Percentiles rank a stretch among this genome's conserved stretches.
Conservation (phyloP, 2,888 invertebrate species). For the Drosophila nr. medialis region DNA sequence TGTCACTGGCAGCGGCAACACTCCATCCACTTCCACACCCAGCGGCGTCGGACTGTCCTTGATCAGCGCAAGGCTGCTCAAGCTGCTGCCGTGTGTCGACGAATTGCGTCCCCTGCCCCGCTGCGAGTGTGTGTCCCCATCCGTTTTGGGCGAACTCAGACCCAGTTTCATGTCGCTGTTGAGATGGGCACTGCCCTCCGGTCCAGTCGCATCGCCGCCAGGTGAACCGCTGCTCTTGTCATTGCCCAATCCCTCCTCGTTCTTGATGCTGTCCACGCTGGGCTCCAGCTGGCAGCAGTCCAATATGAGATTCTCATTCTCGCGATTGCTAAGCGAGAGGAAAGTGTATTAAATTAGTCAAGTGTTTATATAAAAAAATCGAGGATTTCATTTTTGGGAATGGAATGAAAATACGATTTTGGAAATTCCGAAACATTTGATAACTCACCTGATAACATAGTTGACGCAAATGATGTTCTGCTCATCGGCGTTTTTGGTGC, state of each 20-base stretch:
- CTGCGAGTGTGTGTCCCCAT: constrained; percentile 77
- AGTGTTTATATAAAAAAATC: neutral
- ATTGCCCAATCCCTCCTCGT: constrained; percentile 88
- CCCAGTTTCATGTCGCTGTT: constrained; percentile 76
- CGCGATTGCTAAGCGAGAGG: constrained; percentile 84
- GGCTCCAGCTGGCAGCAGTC: constrained; percentile 97
- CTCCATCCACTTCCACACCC: constrained; percentile 72
- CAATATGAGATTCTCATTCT: constrained; percentile 95
- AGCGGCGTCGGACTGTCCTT: constrained; percentile 79
- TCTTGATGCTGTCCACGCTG: constrained; percentile 90
- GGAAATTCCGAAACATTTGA: neutral
- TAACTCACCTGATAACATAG: constrained; percentile 94
- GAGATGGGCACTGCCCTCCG: constrained; percentile 83
- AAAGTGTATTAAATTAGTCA: neutral
- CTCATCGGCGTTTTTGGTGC: constrained; percentile 97
- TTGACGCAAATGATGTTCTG: constrained; percentile 99
- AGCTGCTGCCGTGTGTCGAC: constrained; percentile 68
- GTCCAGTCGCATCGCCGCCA: constrained; percentile 89
- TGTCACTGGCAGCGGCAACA: constrained; percentile 71
- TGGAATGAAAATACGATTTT: too few species aligned
- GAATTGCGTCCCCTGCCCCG: constrained; percentile 81
- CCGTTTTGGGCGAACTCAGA: constrained; percentile 85
- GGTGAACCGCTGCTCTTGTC: constrained; percentile 96
- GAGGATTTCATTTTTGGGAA: too few species aligned
- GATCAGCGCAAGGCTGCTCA: constrained; percentile 75